phyloP scores from a whole-genome alignment of 2,113 vertebrate genomes.

The Strix aluco region DNA sequence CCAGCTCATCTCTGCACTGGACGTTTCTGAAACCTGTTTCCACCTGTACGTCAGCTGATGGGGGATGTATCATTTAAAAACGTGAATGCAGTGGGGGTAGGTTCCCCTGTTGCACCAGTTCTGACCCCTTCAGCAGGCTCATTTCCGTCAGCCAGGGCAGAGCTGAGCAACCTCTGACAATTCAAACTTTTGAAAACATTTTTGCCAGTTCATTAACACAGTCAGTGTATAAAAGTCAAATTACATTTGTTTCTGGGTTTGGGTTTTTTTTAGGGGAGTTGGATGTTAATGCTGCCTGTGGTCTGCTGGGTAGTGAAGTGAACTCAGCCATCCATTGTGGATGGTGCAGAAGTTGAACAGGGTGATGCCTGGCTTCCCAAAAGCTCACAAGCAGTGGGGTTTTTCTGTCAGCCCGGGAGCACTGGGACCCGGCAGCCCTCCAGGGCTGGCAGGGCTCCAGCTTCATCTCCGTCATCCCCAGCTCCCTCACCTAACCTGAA shows the following conservation, averaged over 20 bases:
- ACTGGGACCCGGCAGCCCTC: not conserved
- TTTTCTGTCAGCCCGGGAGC: not conserved
- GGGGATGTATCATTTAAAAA: not conserved
- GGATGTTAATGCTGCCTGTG: not conserved
- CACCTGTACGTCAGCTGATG: not conserved
- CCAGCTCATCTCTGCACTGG: not conserved
- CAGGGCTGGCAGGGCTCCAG: not conserved
- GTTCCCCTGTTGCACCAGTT: not conserved
- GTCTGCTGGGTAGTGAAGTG: fast-evolving
- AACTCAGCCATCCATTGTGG: fast-evolving
- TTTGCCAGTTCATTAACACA: not conserved
- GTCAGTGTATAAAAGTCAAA: not conserved
- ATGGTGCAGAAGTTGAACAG: not conserved
- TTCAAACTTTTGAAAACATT: not conserved
- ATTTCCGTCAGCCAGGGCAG: not conserved
- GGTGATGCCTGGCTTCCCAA: not conserved
- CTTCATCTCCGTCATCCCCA: fast-evolving
- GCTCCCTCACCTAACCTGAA: not conserved
- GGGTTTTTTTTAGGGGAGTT: not conserved
- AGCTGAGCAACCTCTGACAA: not conserved
- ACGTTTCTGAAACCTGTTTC: not conserved
- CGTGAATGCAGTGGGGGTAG: fast-evolving
- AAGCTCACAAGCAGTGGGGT: not conserved
- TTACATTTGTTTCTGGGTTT: not conserved
- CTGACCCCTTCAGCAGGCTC: not conserved